These are phyloP conservation scores for Microctenopoma stevenorrisi DNA, from an alignment of 2,797 vertebrate genomes.

Conservation along the genomic window DNA sequence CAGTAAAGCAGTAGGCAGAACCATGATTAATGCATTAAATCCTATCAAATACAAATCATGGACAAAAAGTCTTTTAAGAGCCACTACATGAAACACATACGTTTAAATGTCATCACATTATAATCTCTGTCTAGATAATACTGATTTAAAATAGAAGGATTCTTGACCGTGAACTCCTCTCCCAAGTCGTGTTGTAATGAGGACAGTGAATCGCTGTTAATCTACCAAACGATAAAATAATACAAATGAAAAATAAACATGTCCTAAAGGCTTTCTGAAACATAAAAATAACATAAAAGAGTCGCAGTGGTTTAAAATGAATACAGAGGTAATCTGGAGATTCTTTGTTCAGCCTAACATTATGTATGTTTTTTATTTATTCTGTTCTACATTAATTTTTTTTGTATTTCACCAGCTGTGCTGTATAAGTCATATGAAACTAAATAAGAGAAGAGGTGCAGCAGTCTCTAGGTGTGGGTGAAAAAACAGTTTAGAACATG, in stretches of 20 bases:
- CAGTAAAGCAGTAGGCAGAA: not conserved
- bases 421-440: not conserved
- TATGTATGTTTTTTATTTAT: not conserved
- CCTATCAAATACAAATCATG: conserved; percentile 1
- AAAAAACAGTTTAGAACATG: not conserved
- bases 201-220: conserved; percentile 32
- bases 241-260: conserved; percentile 27
- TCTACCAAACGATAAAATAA: conserved; percentile 23
- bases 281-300: conserved; percentile 17
- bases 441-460: not conserved
- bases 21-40: conserved; percentile 5
- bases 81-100: not conserved
- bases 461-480: not conserved
- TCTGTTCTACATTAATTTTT: not conserved
- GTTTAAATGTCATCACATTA: conserved; percentile 11
- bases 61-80: conserved; percentile 8
- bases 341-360: not conserved
- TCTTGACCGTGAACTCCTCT: not conserved
- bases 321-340: not conserved
- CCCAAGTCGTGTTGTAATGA: conserved; percentile 2
- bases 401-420: too few relatives aligned
- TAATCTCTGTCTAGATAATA: not conserved
- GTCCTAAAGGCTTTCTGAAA: conserved; percentile 30
- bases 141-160: not conserved
- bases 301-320: not conserved